Evolutionary conservation across 92 coral and sea anemone genomes (phyloP).

Genomic region (Phenganax stokvisi): DNA sequence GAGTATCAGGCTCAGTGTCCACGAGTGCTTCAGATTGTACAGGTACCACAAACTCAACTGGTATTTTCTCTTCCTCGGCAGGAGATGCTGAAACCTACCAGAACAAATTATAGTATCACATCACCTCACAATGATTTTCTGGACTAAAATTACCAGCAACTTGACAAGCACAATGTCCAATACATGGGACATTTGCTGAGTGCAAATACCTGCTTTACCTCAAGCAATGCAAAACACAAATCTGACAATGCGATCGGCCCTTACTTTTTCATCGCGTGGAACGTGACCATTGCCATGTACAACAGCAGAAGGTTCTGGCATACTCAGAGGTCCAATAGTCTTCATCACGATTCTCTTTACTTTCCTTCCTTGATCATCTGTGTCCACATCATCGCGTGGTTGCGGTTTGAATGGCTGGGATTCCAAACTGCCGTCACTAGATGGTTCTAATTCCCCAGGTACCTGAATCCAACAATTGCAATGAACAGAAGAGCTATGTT

Average conservation of each 20-base stretch:
- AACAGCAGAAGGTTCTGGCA: conserved; percentile 23
- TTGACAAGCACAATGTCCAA: too few species aligned
- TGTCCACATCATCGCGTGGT: background rate
- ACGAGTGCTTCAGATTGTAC: conserved; percentile 28
- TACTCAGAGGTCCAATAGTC: conserved; percentile 17
- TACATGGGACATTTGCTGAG: too few species aligned
- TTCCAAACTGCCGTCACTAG: conserved; percentile 7
- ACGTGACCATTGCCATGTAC: background rate
- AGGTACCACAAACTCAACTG: conserved; percentile 44
- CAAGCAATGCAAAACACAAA: background rate
- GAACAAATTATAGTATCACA: too few species aligned
- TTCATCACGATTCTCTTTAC: conserved; percentile 26
- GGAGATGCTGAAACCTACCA: conserved; percentile 7
- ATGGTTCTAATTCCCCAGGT: conserved; percentile 19
- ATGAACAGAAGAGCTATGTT: background rate
- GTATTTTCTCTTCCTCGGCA: conserved; percentile 33
- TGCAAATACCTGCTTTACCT: too few species aligned
- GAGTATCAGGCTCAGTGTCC: conserved; percentile 32
- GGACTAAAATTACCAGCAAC: too few species aligned
- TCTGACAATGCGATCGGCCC: too few species aligned
- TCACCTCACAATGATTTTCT: too few species aligned
- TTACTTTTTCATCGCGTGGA: conserved; percentile 23
- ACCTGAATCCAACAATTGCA: background rate
- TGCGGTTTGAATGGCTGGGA: conserved; percentile 37
- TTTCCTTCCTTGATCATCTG: conserved; percentile 17